A percentile compares a stretch with the other conserved stretches of the same genome.
phyloP scores from a whole-genome alignment of 2,113 vertebrate species.

The Galbula dea region DNA sequence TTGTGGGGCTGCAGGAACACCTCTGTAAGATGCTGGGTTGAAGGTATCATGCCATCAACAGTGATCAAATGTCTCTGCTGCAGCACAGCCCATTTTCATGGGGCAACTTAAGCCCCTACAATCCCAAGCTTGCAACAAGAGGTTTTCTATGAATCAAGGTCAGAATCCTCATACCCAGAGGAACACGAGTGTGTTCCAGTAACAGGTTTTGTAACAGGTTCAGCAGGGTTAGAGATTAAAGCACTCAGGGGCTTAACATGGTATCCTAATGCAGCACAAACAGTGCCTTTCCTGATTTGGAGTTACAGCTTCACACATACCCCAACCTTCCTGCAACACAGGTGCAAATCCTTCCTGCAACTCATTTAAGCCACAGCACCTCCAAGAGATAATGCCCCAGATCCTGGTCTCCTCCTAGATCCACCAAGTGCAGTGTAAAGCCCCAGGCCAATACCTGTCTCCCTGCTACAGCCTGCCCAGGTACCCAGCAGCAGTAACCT shows the following conservation, averaged over 20 bases:
- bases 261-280: not conserved
- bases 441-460: not conserved
- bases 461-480: not conserved
- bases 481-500: not conserved
- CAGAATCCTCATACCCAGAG: not conserved
- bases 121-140: not conserved
- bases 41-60: not conserved
- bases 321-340: not conserved
- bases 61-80: not conserved
- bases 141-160: not conserved
- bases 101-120: not conserved
- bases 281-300: not conserved
- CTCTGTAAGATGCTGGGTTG: not conserved
- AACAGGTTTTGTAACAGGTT: not conserved
- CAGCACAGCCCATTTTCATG: accelerated
- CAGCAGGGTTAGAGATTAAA: not conserved
- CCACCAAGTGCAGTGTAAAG: not conserved
- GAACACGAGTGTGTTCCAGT: not conserved
- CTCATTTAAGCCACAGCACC: not conserved
- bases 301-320: not conserved
- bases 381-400: not conserved
- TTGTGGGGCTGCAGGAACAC: not conserved
- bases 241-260: accelerated
- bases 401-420: not conserved
- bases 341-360: not conserved